A percentile compares a stretch with the other conserved stretches of the same genome.
These are phyloP conservation scores for Nothobranchius furzeri DNA, from an alignment of 2,113 vertebrate species.

Conservation along the genomic window DNA sequence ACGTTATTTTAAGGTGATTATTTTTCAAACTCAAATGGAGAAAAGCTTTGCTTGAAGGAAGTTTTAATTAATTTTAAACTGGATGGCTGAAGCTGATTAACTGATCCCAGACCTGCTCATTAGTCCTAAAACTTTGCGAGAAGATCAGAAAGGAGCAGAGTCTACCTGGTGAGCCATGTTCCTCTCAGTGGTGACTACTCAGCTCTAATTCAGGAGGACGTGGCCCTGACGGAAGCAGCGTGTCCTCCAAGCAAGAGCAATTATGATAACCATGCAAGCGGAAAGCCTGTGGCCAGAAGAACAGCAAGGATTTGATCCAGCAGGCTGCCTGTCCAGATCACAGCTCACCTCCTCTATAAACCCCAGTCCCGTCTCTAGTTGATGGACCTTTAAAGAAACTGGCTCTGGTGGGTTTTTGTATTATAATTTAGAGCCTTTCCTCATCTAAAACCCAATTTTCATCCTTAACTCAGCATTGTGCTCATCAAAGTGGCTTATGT, in stretches of 20 bases:
- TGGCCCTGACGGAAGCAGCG: constrained; percentile 66
- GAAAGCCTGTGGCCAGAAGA: constrained; percentile 57
- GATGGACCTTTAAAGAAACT: constrained; percentile 14
- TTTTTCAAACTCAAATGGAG: too few species aligned
- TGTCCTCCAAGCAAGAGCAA: constrained; percentile 71
- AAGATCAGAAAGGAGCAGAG: constrained; percentile 8
- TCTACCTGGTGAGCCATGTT: constrained; percentile 34
- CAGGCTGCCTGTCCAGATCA: constrained; percentile 60
- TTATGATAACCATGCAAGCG: constrained; percentile 71
- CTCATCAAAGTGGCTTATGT: constrained; percentile 30
- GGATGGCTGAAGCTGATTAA: background rate
- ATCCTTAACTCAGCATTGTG: constrained; percentile 11
- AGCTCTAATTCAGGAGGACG: constrained; percentile 57
- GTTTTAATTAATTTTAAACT: too few species aligned
- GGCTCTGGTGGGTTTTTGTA: constrained; percentile 2
- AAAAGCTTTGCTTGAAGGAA: too few species aligned
- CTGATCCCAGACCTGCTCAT: background rate
- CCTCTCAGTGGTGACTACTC: constrained; percentile 51
- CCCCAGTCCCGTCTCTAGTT: constrained; percentile 38
- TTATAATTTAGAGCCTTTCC: constrained; percentile 20
- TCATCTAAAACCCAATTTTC: constrained; percentile 7
- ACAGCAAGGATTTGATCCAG: constrained; percentile 58
- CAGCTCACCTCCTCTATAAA: constrained; percentile 53
- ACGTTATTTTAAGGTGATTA: too few species aligned
- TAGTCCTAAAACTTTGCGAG: constrained; percentile 10